Percentiles rank a stretch among this genome's conserved stretches.
These are phyloP conservation scores for Hedya salicella DNA, from an alignment of 2,888 invertebrate genomes.

Conservation along the genomic window DNA sequence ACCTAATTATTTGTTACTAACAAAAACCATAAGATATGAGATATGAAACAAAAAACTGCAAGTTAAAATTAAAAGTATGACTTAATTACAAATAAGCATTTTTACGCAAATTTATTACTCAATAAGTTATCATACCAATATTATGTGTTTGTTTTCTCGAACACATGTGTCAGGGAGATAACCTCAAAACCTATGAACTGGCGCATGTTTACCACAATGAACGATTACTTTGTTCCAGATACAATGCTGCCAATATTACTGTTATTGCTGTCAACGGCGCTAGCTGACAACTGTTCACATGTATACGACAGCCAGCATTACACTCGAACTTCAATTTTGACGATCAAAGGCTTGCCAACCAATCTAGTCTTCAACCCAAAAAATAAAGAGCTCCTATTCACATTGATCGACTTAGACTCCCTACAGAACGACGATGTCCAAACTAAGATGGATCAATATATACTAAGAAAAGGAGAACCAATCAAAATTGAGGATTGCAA, in stretches of 20 bases:
- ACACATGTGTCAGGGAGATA: constrained; percentile 23
- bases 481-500: constrained; percentile 70
- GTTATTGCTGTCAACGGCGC: constrained; percentile 57
- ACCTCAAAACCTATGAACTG: constrained; percentile 27
- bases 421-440: constrained; percentile 73
- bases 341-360: constrained; percentile 76
- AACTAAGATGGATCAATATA: constrained; percentile 78
- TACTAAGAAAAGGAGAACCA: constrained; percentile 64
- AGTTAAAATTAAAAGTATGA: too few species aligned
- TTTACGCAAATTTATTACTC: too few species aligned
- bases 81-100: too few species aligned
- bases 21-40: too few species aligned
- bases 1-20: too few species aligned
- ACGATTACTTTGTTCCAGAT: constrained; percentile 25
- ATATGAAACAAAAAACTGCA: too few species aligned
- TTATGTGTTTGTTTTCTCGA: constrained; percentile 49
- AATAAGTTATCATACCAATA: too few species aligned
- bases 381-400: constrained; percentile 70
- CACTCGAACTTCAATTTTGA: constrained; percentile 63
- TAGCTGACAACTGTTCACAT: constrained; percentile 66
- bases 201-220: constrained; percentile 19
- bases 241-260: constrained; percentile 65
- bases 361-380: constrained; percentile 68
- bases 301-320: constrained; percentile 61
- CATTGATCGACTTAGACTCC: constrained; percentile 73